These are phyloP conservation scores for Rhogogaster chlorosoma DNA, from an alignment of 2,888 invertebrate genomes.

Conservation along the genomic window DNA sequence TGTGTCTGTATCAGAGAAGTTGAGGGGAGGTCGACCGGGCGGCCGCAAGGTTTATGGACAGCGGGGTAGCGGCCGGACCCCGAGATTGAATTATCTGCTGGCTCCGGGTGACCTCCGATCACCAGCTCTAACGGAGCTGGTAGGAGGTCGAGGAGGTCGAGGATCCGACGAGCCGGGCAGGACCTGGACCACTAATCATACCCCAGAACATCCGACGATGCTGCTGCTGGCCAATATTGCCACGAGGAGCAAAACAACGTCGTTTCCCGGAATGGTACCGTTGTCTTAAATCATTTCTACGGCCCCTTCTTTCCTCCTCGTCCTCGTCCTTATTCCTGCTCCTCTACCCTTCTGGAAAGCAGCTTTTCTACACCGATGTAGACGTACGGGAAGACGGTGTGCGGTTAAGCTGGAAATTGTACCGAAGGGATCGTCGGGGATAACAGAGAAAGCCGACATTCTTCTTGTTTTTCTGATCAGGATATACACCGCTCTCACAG, in stretches of 20 bases:
- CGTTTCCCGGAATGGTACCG: constrained; percentile 57
- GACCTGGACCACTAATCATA: constrained; percentile 46
- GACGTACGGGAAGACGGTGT: not conserved
- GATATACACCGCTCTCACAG: constrained; percentile 3
- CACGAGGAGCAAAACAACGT: constrained; percentile 64
- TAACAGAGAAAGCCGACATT: constrained; percentile 5
- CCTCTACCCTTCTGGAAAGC: not conserved
- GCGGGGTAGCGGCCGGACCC: constrained; percentile 10
- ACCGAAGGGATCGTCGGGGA: not conserved
- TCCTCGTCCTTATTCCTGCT: not conserved
- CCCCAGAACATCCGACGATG: constrained; percentile 51
- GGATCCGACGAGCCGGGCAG: constrained; percentile 10
- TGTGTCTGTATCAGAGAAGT: constrained; percentile 27
- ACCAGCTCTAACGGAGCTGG: constrained; percentile 6
- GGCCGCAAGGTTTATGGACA: constrained; percentile 36
- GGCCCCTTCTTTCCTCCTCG: constrained; percentile 48
- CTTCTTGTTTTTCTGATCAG: constrained; percentile 34
- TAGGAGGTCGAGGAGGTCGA: constrained; percentile 26
- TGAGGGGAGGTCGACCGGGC: not conserved
- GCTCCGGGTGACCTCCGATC: constrained; percentile 63
- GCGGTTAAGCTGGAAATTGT: constrained; percentile 6
- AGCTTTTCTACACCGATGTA: not conserved
- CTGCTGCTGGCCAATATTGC: constrained; percentile 60
- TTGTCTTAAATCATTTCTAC: constrained; percentile 67
- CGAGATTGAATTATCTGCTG: constrained; percentile 71